These are phyloP conservation scores for Paramisgurnus dabryanus DNA, from an alignment of 2,113 vertebrate genomes.

Conservation along the genomic window DNA sequence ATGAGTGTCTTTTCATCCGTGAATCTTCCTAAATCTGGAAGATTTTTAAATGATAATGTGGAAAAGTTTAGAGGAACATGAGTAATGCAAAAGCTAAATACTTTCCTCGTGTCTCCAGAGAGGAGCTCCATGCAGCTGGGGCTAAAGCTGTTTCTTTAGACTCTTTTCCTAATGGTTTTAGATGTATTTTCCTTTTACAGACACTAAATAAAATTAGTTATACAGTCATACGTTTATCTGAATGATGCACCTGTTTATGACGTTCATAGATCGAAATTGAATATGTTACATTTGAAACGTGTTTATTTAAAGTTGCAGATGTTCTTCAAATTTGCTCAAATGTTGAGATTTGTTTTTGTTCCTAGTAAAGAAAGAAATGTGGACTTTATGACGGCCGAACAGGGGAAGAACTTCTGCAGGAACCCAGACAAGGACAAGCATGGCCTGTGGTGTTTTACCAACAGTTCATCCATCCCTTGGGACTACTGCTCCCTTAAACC, in stretches of 20 bases:
- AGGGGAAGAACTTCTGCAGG: conserved; percentile 90
- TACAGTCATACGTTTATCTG: neutral
- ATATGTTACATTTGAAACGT: neutral
- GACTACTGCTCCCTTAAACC: conserved; percentile 92
- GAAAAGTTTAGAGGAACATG: conserved; percentile 40
- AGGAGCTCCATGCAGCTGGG: conserved; percentile 28
- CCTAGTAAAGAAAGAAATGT: conserved; percentile 60
- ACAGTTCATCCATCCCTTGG: conserved; percentile 87
- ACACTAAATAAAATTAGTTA: neutral
- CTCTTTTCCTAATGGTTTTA: conserved; percentile 1
- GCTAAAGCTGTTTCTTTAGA: conserved; percentile 5
- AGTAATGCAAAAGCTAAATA: conserved; percentile 49
- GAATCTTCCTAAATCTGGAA: conserved; percentile 28
- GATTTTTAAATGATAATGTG: conserved; percentile 40
- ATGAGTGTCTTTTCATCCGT: conserved; percentile 39
- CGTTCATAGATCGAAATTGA: neutral
- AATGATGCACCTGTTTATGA: conserved; percentile 16
- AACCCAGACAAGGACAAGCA: conserved; percentile 96
- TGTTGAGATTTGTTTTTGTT: conserved; percentile 31
- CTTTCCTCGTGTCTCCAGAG: conserved; percentile 45
- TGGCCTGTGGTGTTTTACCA: conserved; percentile 97
- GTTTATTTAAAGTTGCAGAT: neutral
- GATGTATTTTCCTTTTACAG: conserved; percentile 19
- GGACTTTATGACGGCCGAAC: conserved; percentile 72
- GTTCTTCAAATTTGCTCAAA: neutral